These are phyloP conservation scores for Monopterus albus DNA, from an alignment of 2,113 vertebrate species.

Conservation along the genomic window DNA sequence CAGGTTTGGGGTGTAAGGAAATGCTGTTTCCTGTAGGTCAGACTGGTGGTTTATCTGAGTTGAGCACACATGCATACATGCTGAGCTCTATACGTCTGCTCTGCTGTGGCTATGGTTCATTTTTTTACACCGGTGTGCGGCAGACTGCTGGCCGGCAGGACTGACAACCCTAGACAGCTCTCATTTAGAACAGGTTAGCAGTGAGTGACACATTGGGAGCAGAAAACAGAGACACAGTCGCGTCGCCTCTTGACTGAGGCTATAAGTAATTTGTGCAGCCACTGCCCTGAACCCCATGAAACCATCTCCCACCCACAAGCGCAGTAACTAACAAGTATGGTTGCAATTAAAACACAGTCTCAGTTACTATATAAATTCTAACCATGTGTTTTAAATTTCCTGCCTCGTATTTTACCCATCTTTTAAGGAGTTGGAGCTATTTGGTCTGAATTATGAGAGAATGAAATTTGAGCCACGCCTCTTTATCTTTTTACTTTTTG, in stretches of 20 bases:
- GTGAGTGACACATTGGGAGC: constrained; percentile 52
- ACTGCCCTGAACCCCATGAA: constrained; percentile 32
- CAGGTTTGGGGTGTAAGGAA: constrained; percentile 53
- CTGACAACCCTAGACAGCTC: constrained; percentile 28
- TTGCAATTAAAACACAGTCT: constrained; percentile 57
- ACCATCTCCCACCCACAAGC: constrained; percentile 39
- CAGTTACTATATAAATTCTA: constrained; percentile 31
- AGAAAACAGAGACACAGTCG: constrained; percentile 43
- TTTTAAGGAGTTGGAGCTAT: neutral
- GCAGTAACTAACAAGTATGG: constrained; percentile 51
- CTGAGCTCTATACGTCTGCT: constrained; percentile 7
- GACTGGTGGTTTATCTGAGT: constrained; percentile 36
- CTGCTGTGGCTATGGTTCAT: constrained; percentile 46
- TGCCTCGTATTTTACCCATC: constrained; percentile 5
- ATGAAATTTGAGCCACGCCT: neutral
- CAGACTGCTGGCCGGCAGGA: constrained; percentile 20
- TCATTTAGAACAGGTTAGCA: constrained; percentile 54
- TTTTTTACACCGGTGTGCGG: constrained; percentile 29
- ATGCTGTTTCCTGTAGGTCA: constrained; percentile 62
- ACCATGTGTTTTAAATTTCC: constrained; percentile 41
- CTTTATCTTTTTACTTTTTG: constrained; percentile 11
- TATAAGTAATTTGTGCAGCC: constrained; percentile 42
- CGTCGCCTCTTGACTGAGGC: constrained; percentile 11
- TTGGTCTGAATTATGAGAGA: constrained; percentile 36
- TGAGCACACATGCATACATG: neutral